Base-by-base conservation (phyloP, 2,888 invertebrate species). In the Xestia ashworthii region DNA sequence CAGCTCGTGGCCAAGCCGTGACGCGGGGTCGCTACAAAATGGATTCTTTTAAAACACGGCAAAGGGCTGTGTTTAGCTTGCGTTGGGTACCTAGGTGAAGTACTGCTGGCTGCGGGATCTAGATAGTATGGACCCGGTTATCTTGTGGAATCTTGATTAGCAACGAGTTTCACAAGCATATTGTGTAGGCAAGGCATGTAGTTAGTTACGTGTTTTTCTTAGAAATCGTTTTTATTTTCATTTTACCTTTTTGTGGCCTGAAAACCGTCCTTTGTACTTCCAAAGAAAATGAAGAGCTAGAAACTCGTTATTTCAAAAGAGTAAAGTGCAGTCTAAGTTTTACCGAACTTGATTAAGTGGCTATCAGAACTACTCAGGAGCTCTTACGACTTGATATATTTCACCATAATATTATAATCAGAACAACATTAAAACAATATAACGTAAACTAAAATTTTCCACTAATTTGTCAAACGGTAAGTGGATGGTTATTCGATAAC, bases 41-140 rank as follows among this genome's bases (percentile, higher is more conserved):
- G 65, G 65, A 53, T 82, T 85, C 32, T 74, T 78, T 73, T 78
- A 77, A 71, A 74, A 69, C 46, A 6, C 11, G 8, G 50, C 62
- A 72, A 70, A 71, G 25, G 64, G 12, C 38, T 32, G 25, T 44
- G 25, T 66, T 77, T 60, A 12, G 38, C 19, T 58, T 71, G n/a
- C n/a, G 55, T 55, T 55, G 55, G 6, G 16, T n/a, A 55, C n/a
- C 19, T 22, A 32, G 53, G 3, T 32, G 62, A 38, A n/a, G 66
- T 41, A 64, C 66, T 72, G 55, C 41, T 14, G 12, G 55, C 25
- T 44, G 32, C 38, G 3, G 32, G 12, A 73, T 71, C 66, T 65
- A 71, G 46, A 73, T 71, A 60, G 44, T 64, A 41, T 38, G 41
- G 8, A 44, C 25, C 3, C 16, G 6, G 32, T 58, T 72, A 64